Evolutionary conservation across 37 sponge, comb jelly and placozoan genomes (phyloP), one percentile per base, ranked within the genome.

Genomic region (Bolinopsis microptera): DNA sequence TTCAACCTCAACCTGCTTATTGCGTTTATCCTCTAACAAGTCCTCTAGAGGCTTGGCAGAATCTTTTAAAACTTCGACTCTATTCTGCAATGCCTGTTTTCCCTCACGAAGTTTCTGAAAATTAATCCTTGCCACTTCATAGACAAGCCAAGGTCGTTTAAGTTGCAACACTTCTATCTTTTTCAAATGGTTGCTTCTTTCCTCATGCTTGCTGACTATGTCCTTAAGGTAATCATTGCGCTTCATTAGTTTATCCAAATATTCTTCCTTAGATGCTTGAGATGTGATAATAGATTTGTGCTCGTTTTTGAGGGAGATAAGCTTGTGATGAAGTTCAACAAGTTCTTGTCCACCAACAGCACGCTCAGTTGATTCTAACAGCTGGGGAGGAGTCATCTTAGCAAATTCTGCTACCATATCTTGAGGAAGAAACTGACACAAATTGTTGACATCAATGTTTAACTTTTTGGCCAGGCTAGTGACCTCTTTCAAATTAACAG

Each of bases 361-460:
- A 92, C 94, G 94, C 92, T 97, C 99, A 1, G 99, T 97, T 40
- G 97, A 98, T 69, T 94, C 92, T 40, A 99, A 69, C 0, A 97
- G 93, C 39, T 97, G 93, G 31, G 93, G 76, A 13, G 83, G 90
- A 37, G 97, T 94, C 97, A 99, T 95, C 41, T 93, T 94, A 18
- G 99, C 99, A 96, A 99, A 99, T 90, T 99, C 97, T 21, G 97
- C 98, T 0, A 99, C 99, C 94, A 93, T 97, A 69, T 98, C 98
- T 96, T 99, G 99, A 9, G 99, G 99, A 3, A 99, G 92, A 93
- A 99, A 99, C 94, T 97, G 97, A 69, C 99, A 99, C 39, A 95
- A 94, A 93, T 99, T 99, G n/a, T 93, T 93, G 34, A 99, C 94
- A 69, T 99, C 98, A 35, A 99, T 96, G 75, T 95, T 95, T 72